phyloP scores from a whole-genome alignment of 2,888 invertebrate genomes.

The Microchrysa polita region DNA sequence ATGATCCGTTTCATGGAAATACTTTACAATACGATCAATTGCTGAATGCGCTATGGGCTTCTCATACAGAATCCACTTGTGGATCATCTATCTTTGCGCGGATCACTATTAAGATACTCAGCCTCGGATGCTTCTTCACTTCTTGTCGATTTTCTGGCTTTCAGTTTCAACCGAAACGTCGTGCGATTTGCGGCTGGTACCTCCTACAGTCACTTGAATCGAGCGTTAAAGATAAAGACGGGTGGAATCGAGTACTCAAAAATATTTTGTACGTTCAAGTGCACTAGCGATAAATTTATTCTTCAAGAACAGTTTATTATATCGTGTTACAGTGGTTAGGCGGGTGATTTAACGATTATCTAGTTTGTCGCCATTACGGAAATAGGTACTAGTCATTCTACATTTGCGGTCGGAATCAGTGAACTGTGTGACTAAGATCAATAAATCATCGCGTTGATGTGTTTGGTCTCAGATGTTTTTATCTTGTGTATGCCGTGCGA shows the following conservation, averaged over 20 bases:
- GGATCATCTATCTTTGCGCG: background rate
- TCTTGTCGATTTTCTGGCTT: slow-evolving; percentile 4
- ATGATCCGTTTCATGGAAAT: background rate
- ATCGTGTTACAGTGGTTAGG: background rate
- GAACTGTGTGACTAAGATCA: slow-evolving; percentile 19
- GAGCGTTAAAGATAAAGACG: background rate
- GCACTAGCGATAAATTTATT: background rate
- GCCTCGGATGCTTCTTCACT: too few relatives aligned
- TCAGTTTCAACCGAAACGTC: slow-evolving; percentile 10
- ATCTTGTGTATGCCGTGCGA: background rate
- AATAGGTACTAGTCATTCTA: background rate
- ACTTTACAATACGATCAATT: background rate
- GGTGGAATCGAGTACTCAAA: background rate
- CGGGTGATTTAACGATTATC: background rate
- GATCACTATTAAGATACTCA: background rate
- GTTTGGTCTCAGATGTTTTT: background rate
- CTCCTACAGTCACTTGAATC: background rate
- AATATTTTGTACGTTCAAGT: background rate
- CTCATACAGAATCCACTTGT: background rate
- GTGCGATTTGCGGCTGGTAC: background rate
- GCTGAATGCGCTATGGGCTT: background rate
- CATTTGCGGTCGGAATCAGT: background rate
- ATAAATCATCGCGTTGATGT: background rate
- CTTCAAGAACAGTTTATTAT: background rate
- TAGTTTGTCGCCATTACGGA: background rate